Percentiles rank a stretch among this genome's conserved stretches.
Evolutionary conservation across 92 coral and sea anemone species (phyloP).

Genomic region (Porites evermanni): DNA sequence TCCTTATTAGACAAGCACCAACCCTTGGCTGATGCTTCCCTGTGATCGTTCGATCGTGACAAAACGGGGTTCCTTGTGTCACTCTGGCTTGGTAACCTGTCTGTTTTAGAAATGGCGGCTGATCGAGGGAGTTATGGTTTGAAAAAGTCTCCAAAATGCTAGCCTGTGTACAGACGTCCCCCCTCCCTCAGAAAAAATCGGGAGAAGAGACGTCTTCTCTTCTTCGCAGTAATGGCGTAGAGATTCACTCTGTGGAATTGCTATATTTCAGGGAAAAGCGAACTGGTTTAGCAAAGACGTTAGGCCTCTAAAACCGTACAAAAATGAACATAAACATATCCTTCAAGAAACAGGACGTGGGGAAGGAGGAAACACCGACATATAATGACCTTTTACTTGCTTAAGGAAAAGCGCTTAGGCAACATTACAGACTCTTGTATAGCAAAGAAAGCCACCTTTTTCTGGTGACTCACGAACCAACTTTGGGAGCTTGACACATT

Average conservation of each 20-base stretch:
- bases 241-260: neutral
- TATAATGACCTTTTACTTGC: neutral
- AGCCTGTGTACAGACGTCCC: too few relatives aligned
- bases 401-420: neutral
- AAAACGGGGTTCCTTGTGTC: too few relatives aligned
- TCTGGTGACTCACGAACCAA: neutral
- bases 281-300: slow-evolving; percentile 5
- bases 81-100: too few relatives aligned
- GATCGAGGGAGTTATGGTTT: too few relatives aligned
- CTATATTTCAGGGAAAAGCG: neutral
- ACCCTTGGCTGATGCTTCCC: too few relatives aligned
- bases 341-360: neutral
- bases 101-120: too few relatives aligned
- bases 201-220: too few relatives aligned
- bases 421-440: neutral
- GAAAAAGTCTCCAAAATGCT: too few relatives aligned
- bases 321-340: slow-evolving; percentile 2
- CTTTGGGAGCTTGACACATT: neutral
- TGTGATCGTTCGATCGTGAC: too few relatives aligned
- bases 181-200: too few relatives aligned
- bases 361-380: neutral
- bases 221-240: too few relatives aligned
- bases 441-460: neutral
- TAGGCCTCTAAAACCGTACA: slow-evolving; percentile 8
- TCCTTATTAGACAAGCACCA: too few relatives aligned